Percentiles rank a stretch among this genome's conserved stretches.
Conservation (phyloP, 2,888 invertebrate species). For the Tillus elongatus region DNA sequence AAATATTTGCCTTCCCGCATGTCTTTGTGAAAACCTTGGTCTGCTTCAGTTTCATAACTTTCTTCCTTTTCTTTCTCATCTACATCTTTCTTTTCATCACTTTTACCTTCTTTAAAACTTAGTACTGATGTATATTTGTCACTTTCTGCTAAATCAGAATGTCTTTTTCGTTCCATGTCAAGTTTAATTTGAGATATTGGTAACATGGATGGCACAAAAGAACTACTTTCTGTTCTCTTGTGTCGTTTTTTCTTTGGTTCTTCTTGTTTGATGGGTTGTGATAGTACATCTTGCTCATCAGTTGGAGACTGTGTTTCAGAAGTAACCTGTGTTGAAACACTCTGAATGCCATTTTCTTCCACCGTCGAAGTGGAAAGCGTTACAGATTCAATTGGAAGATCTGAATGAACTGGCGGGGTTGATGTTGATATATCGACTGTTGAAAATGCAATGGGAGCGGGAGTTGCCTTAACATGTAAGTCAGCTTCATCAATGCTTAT, state of each 20-base stretch:
- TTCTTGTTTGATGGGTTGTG: conserved; percentile 15
- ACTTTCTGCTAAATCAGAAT: conserved; percentile 35
- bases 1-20: conserved; percentile 37
- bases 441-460: conserved; percentile 22
- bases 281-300: conserved; percentile 13
- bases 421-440: conserved; percentile 39
- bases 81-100: conserved; percentile 42
- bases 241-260: conserved; percentile 45
- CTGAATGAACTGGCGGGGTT: conserved; percentile 29
- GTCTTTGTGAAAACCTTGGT: conserved; percentile 40
- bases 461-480: conserved; percentile 26
- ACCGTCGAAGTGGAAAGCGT: conserved; percentile 46
- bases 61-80: conserved; percentile 39
- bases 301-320: conserved; percentile 37
- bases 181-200: conserved; percentile 20
- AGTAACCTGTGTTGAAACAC: conserved; percentile 48
- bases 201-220: conserved; percentile 31
- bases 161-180: conserved; percentile 29
- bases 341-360: conserved; percentile 43
- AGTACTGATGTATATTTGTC: conserved; percentile 35
- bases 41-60: conserved; percentile 42
- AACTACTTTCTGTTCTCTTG: conserved; percentile 48
- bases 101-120: conserved; percentile 41
- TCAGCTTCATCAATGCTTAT: conserved; percentile 40
- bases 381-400: conserved; percentile 40